Evolutionary conservation across 1,140 invertebrate species (phyloP), one percentile per base, ranked within the genome.

Genomic region (Mizuhopecten yessoensis): DNA sequence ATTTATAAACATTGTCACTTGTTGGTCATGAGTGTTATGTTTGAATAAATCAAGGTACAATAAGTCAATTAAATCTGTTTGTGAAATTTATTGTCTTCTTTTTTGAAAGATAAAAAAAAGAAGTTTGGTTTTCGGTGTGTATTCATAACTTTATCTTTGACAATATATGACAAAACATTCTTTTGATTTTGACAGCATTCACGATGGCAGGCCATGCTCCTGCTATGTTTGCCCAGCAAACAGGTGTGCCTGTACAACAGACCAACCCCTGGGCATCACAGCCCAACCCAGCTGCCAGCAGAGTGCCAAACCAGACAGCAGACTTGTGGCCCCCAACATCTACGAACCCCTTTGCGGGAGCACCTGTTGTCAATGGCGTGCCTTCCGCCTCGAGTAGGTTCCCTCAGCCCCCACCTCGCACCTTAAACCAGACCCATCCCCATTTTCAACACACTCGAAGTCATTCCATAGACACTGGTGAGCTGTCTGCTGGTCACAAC

Each of bases 271-370:
- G 95, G 94, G 94, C 94, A 20, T 42, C 57, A 33, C 36, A 57
- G 29, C 33, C 75, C 42, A 34, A 39, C 34, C 34, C 87, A 34
- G 89, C 87, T 34, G 88, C 57, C 7, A 87, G 87, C 34, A 87
- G 75, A 33, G 88, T 75, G 29, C 39, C 86, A 33, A 87, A 33
- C 39, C 39, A 87, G 87, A 49, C 92, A 29, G 33, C 86, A 90
- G 75, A 88, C n/a, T 87, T 96, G 98, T 93, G 98, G 98, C 0
- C 97, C 97, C 96, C 98, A 98, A 98, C 88, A 97, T 98, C 34
- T 97, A 97, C 90, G 89, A 94, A 93, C 87, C 97, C 96, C 89
- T 96, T 94, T 92, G 94, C 88, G 91, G 87, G 86, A 57, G 42
- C 91, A 49, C 42, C 86, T 34, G 91, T 90, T 49, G 88, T 93